Conservation (phyloP, 2,797 vertebrate genomes). For the Enteromius fasciolatus region DNA sequence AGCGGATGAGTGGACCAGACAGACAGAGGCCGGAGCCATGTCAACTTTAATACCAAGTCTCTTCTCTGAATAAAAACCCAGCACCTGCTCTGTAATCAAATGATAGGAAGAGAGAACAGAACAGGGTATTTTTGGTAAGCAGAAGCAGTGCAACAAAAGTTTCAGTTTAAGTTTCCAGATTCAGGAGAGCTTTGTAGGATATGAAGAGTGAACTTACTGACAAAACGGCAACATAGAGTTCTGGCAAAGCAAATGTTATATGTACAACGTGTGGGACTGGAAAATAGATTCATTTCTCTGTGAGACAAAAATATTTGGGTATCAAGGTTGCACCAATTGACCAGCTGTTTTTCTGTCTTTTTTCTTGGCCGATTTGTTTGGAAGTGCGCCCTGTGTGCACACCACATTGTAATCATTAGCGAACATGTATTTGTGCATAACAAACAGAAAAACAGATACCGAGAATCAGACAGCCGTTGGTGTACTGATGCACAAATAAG, state of each 20-base stretch:
- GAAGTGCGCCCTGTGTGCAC: too few species aligned
- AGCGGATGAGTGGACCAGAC: background rate
- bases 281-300: background rate
- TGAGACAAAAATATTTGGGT: background rate
- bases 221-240: background rate
- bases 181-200: background rate
- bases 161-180: constrained; percentile 16
- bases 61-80: background rate
- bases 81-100: constrained; percentile 5
- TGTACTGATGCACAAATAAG: too few species aligned
- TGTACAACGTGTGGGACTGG: background rate
- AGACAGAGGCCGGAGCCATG: background rate
- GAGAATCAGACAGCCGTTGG: too few species aligned
- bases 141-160: background rate
- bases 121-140: constrained; percentile 3
- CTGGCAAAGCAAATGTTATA: background rate
- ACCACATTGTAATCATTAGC: too few species aligned
- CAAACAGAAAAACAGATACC: too few species aligned
- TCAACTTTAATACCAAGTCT: constrained; percentile 14
- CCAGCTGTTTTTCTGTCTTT: too few species aligned
- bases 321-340: too few species aligned
- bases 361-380: too few species aligned
- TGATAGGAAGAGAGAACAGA: background rate
- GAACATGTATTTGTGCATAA: too few species aligned
- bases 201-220: background rate